These are phyloP conservation scores for Sogatella furcifera DNA, from an alignment of 1,140 invertebrate genomes.

Conservation along the genomic window DNA sequence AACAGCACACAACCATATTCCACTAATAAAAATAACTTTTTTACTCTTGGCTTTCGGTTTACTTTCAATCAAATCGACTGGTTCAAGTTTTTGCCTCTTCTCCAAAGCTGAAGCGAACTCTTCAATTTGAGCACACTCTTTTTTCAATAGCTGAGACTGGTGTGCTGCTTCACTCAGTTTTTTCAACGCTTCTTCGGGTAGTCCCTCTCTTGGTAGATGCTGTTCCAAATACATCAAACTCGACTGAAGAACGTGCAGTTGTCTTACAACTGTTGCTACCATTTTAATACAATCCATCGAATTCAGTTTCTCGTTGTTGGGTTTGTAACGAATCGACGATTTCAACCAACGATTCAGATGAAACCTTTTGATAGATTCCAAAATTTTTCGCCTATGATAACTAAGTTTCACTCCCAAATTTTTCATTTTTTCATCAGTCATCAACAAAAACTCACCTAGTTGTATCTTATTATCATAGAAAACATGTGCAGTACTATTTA, in stretches of 20 bases:
- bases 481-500: constrained; percentile 28
- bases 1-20: background rate
- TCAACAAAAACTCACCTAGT: constrained; percentile 33
- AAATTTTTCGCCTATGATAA: constrained; percentile 11
- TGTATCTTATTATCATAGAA: constrained; percentile 31
- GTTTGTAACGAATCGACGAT: constrained; percentile 2
- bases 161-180: background rate
- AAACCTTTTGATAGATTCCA: constrained; percentile 13
- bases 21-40: background rate
- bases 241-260: constrained; percentile 11
- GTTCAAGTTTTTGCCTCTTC: constrained; percentile 5
- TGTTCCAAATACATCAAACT: constrained; percentile 3
- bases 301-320: constrained; percentile 1
- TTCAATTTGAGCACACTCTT: constrained; percentile 1
- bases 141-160: constrained; percentile 2
- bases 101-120: constrained; percentile 5
- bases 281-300: constrained; percentile 2
- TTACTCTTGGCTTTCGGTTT: background rate
- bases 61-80: constrained; percentile 11
- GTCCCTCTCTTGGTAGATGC: background rate
- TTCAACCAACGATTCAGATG: constrained; percentile 13
- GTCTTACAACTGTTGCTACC: constrained; percentile 8
- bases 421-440: constrained; percentile 19
- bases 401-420: constrained; percentile 10
- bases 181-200: constrained; percentile 2